Conservation (phyloP, 35 echinoderm and acorn worm genomes). For the Heliocidaris tuberculata region DNA sequence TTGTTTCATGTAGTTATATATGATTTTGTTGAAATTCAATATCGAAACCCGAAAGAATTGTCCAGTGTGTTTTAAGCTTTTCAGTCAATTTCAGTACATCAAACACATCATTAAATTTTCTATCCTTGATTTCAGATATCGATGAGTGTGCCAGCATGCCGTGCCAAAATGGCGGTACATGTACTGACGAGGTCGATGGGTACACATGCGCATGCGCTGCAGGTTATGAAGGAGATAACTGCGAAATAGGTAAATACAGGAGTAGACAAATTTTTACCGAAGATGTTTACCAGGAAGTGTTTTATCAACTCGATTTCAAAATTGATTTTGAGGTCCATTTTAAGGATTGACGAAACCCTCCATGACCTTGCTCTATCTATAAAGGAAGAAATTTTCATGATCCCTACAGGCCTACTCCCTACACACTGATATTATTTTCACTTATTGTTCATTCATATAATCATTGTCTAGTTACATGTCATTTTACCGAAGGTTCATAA, state of each 20-base stretch:
- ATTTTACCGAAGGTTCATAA: too few relatives aligned
- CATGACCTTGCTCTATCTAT: neutral
- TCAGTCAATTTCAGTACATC: too few relatives aligned
- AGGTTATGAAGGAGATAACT: conserved; percentile 1
- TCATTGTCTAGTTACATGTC: too few relatives aligned
- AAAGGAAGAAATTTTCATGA: too few relatives aligned
- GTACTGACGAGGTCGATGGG: conserved; percentile 55
- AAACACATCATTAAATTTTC: neutral
- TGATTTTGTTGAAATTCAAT: too few relatives aligned
- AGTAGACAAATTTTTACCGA: too few relatives aligned
- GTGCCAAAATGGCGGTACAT: conserved; percentile 68
- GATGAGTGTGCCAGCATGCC: conserved; percentile 67
- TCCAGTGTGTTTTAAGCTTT: too few relatives aligned
- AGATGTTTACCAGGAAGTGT: neutral
- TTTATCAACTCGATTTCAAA: neutral
- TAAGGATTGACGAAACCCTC: neutral
- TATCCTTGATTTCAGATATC: conserved; percentile 41
- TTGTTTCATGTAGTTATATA: too few relatives aligned
- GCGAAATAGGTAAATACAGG: neutral
- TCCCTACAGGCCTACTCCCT: too few relatives aligned
- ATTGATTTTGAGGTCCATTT: neutral
- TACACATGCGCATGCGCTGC: conserved; percentile 52
- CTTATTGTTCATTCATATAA: too few relatives aligned
- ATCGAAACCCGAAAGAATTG: too few relatives aligned
- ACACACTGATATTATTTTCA: too few relatives aligned